phyloP scores from a whole-genome alignment of 2,888 invertebrate species.

The Drosophila macrospina region DNA sequence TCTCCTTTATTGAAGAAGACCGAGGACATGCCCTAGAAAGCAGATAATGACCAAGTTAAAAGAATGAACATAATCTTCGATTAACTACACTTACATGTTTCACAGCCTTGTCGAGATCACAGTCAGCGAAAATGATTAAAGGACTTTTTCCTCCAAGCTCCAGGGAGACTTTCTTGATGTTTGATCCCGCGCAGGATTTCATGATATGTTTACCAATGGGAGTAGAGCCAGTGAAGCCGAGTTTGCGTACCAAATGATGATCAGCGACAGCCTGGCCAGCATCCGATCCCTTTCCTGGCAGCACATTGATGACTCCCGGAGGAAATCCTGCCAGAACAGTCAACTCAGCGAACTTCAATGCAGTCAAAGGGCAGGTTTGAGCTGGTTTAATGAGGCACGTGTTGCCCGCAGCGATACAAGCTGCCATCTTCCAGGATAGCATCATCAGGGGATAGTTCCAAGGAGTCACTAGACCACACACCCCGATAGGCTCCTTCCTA shows the following conservation, averaged over 20 bases:
- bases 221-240: conserved; percentile 99
- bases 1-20: conserved; percentile 99
- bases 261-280: conserved; percentile 95
- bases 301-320: conserved; percentile 96
- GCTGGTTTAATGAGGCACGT: conserved; percentile 98
- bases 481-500: conserved; percentile 95
- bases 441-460: conserved; percentile 99
- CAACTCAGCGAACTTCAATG: conserved; percentile 97
- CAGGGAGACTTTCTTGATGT: conserved; percentile 97
- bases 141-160: conserved; percentile 99
- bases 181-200: conserved; percentile 94
- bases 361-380: conserved; percentile 95
- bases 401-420: conserved; percentile 98
- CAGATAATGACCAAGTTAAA: background rate
- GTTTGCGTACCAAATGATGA: conserved; percentile 94
- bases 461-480: conserved; percentile 96
- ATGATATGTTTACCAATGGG: conserved; percentile 95
- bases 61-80: background rate
- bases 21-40: conserved; percentile 93
- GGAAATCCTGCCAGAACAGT: conserved; percentile 96
- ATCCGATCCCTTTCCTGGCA: conserved; percentile 93
- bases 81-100: conserved; percentile 89
- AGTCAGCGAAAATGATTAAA: conserved; percentile 96
- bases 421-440: conserved; percentile 99
- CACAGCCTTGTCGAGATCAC: conserved; percentile 97